Base-by-base conservation (phyloP, 2,113 vertebrate species). In the Atherinomorus stipes region DNA sequence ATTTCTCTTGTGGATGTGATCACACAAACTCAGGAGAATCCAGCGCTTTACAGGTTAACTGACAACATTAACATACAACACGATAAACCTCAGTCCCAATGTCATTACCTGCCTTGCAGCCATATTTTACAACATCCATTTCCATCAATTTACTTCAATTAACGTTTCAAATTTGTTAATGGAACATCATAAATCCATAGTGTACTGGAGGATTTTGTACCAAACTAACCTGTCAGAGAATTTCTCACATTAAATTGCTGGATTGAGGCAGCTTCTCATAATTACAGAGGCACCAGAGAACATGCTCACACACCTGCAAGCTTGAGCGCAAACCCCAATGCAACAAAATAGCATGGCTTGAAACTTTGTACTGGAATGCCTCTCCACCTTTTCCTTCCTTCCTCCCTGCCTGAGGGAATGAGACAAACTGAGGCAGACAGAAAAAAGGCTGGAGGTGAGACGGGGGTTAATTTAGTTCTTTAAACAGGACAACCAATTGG, bases 381-480 rank as follows among this genome's bases (percentile, higher is more conserved):
- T 70, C 45, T 74, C 45, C 2, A 5, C 78, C 37, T 66, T 10
- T 26, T 62, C 63, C 59, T 45, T 58, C 63, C 59, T 45, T 58
- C 34, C 45, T 71, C 53, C 11, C 34, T 9, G 69, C 83, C 82
- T 49, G 72, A 62, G 67, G 76, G 59, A 88, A 66, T 34, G n/a
- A 84, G 76, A 79, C 62, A 53, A 64, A 77, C 63, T 2, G 50
- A 64, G 56, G 28, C 67, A 82, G 78, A 87, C 77, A 74, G 81
- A 74, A 63, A 71, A n/a, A 71, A 80, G 81, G 60, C 83, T 73
- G 82, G 76, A 85, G 88, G 88, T 88, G 71, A 85, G 83, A 89
- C 78, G 16, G 75, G 88, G 88, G 87, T 92, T 91, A 89, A 90
- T 90, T 91, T 83, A 85, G 84, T 91, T 80, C 77, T 85, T 90